These are phyloP conservation scores for Aphyosemion australe DNA, from an alignment of 2,113 vertebrate genomes.

Conservation along the genomic window DNA sequence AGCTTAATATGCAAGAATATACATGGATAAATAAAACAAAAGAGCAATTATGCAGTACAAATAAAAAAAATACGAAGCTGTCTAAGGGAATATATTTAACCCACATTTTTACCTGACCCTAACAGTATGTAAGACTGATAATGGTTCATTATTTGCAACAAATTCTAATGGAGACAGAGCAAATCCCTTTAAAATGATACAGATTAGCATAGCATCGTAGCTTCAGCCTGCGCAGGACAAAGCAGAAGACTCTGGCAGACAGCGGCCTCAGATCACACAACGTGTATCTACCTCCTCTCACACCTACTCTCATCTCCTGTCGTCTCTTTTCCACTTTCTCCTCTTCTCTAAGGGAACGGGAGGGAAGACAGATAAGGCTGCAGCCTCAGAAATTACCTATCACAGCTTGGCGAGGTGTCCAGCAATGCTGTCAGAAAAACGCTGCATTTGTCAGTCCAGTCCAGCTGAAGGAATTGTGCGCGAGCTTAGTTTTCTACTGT, in stretches of 20 bases:
- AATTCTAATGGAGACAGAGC: conserved; percentile 18
- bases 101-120: background rate
- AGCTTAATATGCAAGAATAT: background rate
- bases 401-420: conserved; percentile 58
- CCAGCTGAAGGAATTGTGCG: conserved; percentile 41
- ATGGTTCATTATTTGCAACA: conserved; percentile 24
- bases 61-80: background rate
- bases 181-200: conserved; percentile 10
- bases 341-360: conserved; percentile 38
- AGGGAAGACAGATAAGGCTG: conserved; percentile 60
- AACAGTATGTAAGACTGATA: background rate
- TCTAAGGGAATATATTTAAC: background rate
- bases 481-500: conserved; percentile 50
- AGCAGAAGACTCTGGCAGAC: conserved; percentile 46
- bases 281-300: conserved; percentile 61
- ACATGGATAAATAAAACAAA: background rate
- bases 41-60: background rate
- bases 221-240: conserved; percentile 47
- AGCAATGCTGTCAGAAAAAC: conserved; percentile 50
- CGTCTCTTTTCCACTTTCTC: conserved; percentile 47
- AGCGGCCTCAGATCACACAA: conserved; percentile 58
- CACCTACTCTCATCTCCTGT: conserved; percentile 59
- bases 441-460: conserved; percentile 58
- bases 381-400: conserved; percentile 68
- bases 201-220: conserved; percentile 30